Base-by-base conservation (phyloP, 2,888 invertebrate genomes). In the Tetheella fluctuosa region DNA sequence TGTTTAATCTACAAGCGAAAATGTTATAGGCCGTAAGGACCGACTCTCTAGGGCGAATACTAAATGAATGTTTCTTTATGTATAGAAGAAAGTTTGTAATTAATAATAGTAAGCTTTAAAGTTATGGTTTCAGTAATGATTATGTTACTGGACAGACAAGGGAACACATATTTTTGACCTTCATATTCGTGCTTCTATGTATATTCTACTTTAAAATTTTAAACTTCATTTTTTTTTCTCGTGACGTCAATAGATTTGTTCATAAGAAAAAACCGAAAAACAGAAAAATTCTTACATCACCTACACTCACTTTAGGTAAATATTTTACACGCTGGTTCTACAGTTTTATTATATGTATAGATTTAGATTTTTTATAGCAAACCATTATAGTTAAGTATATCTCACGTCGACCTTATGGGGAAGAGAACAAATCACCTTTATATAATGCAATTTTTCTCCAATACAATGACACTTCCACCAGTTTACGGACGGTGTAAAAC, bases 401-500 rank as follows among this genome's bases (percentile, higher is more conserved):
- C 76, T 77, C 77, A 60, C 52, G 73, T 64, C 69, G 77, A 70
- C 70, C 69, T 72, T 70, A 74, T 48, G n/a, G 7, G 17, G 48
- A 79, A 30, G 55, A 10, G 8, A 55, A 30, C 20, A 82, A 80
- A 82, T 86, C 82, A 83, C 78, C 76, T 76, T 76, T 80, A 77
- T 75, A 73, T 73, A 77, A 76, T 75, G 70, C 74, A 82, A 85
- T 80, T 81, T 83, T 76, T 78, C 77, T 75, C 74, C 77, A 75
- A 84, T 81, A 84, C 83, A 83, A 82, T 82, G 79, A 74, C 78
- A 79, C 82, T 80, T 83, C 68, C 71, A 73, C 74, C 66, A 80
- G 76, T 91, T 90, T 88, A 90, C 85, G 81, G 76, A 79, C 82
- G 82, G 79, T 81, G 84, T 91, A 90, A 90, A 91, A 88, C 88